These are phyloP conservation scores for Fopius arisanus DNA, from an alignment of 1,140 invertebrate genomes.

Conservation along the genomic window DNA sequence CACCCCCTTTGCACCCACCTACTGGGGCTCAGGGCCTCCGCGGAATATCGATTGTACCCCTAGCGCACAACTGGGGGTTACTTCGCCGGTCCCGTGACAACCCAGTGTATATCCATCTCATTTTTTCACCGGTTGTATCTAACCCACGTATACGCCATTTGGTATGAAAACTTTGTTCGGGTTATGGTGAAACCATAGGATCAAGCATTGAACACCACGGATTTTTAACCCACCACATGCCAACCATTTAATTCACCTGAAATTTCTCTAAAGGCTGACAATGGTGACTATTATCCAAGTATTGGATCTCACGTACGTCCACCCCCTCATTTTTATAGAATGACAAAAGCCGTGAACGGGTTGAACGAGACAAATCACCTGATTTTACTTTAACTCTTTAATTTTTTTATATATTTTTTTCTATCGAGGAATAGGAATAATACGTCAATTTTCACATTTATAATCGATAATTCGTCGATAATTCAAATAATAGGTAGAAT, in stretches of 20 bases:
- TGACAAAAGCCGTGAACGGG: constrained; percentile 13
- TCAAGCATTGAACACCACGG: neutral
- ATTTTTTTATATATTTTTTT: neutral
- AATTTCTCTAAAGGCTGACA: constrained; percentile 2
- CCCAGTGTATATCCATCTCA: constrained; percentile 8
- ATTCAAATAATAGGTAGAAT: neutral
- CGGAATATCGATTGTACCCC: constrained; percentile 32
- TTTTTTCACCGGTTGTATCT: neutral
- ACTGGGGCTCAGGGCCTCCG: neutral
- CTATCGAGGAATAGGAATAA: neutral
- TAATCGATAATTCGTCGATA: constrained; percentile 22
- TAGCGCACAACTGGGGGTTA: constrained; percentile 12
- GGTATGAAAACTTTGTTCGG: constrained; percentile 17
- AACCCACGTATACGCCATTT: constrained; percentile 28
- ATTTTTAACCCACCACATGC: neutral
- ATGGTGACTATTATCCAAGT: neutral
- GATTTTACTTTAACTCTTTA: constrained; percentile 32
- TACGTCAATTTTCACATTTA: constrained; percentile 46
- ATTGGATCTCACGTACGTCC: constrained; percentile 1
- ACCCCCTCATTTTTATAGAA: neutral
- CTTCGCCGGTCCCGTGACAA: constrained; percentile 14
- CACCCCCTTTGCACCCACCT: neutral
- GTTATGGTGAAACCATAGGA: constrained; percentile 1
- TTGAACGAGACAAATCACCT: constrained; percentile 21
- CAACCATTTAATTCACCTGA: neutral